Conservation (phyloP, 2,113 vertebrate genomes). For the Orcinus orca region DNA sequence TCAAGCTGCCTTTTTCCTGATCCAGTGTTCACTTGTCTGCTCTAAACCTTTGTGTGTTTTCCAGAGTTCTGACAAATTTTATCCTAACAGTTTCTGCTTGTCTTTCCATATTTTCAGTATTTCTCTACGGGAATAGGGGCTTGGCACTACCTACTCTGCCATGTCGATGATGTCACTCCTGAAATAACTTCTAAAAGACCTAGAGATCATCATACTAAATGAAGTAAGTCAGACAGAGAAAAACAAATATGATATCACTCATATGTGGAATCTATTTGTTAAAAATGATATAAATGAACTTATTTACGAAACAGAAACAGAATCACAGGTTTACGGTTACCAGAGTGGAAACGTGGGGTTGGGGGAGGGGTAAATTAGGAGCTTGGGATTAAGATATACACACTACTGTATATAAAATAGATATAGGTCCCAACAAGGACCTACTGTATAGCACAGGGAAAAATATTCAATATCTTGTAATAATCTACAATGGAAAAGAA, state of each 20-base stretch:
- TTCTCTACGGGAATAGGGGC: not conserved
- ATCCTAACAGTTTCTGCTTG: not conserved
- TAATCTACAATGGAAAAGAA: not conserved
- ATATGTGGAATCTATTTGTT: not conserved
- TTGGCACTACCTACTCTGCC: not conserved
- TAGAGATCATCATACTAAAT: not conserved
- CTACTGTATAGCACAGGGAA: not conserved
- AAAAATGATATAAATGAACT: not conserved
- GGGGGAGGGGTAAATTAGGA: not conserved
- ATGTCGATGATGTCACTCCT: not conserved
- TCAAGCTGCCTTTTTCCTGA: not conserved
- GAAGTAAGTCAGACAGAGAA: not conserved
- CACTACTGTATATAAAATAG: not conserved
- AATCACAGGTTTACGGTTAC: not conserved
- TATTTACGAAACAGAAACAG: not conserved
- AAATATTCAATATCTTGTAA: not conserved
- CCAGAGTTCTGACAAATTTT: not conserved
- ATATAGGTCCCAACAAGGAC: no score
- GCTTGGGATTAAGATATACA: not conserved
- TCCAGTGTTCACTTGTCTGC: not conserved
- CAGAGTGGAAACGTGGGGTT: fast-evolving
- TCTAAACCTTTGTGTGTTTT: not conserved
- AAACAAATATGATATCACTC: not conserved
- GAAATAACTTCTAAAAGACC: not conserved
- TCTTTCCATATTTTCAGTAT: not conserved